These are phyloP conservation scores for Andrena minutula DNA, from an alignment of 2,888 invertebrate species.

Conservation along the genomic window DNA sequence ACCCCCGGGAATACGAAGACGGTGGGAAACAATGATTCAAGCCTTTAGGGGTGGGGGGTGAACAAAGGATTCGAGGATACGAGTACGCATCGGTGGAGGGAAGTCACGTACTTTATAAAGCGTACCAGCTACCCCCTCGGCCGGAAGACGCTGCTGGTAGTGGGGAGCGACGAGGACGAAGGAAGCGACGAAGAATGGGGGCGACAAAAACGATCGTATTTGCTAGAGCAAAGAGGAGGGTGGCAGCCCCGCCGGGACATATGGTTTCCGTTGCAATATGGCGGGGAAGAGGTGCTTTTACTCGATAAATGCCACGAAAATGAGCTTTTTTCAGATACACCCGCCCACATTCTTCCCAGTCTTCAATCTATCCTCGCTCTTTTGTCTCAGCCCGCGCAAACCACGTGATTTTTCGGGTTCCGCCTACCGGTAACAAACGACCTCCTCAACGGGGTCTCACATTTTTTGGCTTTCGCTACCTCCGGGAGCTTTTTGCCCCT, in stretches of 20 bases:
- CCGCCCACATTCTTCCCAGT: conserved; percentile 15
- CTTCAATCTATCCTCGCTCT: conserved; percentile 54
- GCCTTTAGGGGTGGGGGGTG: conserved; percentile 11
- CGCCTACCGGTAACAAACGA: conserved; percentile 67
- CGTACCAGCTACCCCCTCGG: conserved; percentile 51
- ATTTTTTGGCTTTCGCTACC: conserved; percentile 35
- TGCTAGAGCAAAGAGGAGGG: conserved; percentile 45
- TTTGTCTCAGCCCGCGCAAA: conserved; percentile 60
- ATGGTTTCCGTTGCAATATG: conserved; percentile 67
- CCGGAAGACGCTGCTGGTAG: conserved; percentile 27
- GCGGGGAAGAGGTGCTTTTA: conserved; percentile 58
- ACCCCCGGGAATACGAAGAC: conserved; percentile 51
- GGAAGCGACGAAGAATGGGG: conserved; percentile 33
- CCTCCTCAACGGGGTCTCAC: conserved; percentile 46
- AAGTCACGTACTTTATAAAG: conserved; percentile 73
- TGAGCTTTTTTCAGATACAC: conserved; percentile 64
- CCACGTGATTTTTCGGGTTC: conserved; percentile 68
- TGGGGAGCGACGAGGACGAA: conserved; percentile 28
- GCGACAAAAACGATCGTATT: conserved; percentile 65
- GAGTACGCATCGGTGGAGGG: conserved; percentile 46
- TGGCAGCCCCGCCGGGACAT: conserved; percentile 59
- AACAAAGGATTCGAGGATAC: conserved; percentile 26
- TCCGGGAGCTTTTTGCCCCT: neutral
- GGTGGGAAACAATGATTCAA: conserved; percentile 59
- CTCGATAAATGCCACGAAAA: conserved; percentile 72